These are phyloP conservation scores for Pogonognathellus flavescens DNA, from an alignment of 1,140 invertebrate genomes.

Conservation along the genomic window DNA sequence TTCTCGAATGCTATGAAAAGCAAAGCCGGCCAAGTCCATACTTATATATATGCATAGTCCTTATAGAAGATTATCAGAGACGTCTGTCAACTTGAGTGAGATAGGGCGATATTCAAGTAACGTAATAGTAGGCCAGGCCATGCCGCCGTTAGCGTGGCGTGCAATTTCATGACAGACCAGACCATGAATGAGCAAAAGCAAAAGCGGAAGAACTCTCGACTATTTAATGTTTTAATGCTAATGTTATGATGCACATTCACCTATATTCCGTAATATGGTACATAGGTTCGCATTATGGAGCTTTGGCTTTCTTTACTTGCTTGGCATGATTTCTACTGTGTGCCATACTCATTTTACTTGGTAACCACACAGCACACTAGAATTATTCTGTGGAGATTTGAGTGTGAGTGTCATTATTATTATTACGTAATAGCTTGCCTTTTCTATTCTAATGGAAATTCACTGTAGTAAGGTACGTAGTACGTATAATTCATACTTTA, in stretches of 20 bases:
- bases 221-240: slow-evolving; percentile 35
- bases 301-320: background rate
- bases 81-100: too few species aligned
- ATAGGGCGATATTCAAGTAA: slow-evolving; percentile 9
- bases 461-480: background rate
- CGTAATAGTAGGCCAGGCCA: slow-evolving; percentile 35
- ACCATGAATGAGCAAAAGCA: slow-evolving; percentile 46
- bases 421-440: background rate
- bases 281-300: background rate
- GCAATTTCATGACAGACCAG: slow-evolving; percentile 32
- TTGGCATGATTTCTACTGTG: background rate
- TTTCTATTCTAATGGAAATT: slow-evolving; percentile 26
- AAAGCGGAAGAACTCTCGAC: slow-evolving; percentile 46
- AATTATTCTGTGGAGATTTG: slow-evolving; percentile 10
- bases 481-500: background rate
- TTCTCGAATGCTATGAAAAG: too few species aligned
- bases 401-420: slow-evolving; percentile 47
- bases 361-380: background rate
- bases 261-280: slow-evolving; percentile 14
- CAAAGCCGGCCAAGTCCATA: background rate
- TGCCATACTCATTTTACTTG: background rate
- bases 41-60: background rate
- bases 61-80: slow-evolving; percentile 5
- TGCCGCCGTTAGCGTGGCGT: background rate
- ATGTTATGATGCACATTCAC: slow-evolving; percentile 50